These are phyloP conservation scores for Deilephila porcellus DNA, from an alignment of 2,888 invertebrate species.

Conservation along the genomic window DNA sequence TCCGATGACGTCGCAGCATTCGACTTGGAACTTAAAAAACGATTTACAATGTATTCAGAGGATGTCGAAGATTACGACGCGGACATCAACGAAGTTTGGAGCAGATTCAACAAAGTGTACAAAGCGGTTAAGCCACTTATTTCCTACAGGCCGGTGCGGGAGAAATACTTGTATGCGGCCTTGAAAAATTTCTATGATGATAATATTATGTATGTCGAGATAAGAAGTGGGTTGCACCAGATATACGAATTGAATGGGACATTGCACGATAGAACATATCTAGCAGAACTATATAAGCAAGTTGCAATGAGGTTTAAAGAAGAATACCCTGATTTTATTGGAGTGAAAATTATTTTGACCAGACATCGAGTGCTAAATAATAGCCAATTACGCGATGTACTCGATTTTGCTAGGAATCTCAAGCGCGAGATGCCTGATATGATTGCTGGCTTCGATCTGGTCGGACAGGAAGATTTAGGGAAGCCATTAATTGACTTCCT, in stretches of 20 bases:
- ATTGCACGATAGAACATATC: constrained; percentile 77
- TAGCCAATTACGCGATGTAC: constrained; percentile 68
- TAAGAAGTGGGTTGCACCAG: constrained; percentile 84
- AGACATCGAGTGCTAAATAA: constrained; percentile 52
- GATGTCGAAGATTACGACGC: constrained; percentile 65
- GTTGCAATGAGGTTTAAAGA: constrained; percentile 84
- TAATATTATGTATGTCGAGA: constrained; percentile 88
- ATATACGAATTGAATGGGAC: constrained; percentile 87
- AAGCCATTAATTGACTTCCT: constrained; percentile 85
- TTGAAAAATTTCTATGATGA: constrained; percentile 87
- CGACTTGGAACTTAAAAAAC: constrained; percentile 79
- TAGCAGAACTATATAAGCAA: constrained; percentile 82
- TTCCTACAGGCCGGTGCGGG: constrained; percentile 86
- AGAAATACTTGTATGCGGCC: constrained; percentile 86
- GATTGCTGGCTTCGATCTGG: constrained; percentile 91
- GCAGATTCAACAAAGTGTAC: constrained; percentile 83
- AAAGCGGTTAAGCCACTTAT: constrained; percentile 80
- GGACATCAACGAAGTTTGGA: constrained; percentile 86
- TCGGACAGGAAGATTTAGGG: constrained; percentile 91
- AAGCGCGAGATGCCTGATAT: constrained; percentile 86
- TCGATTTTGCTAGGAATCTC: constrained; percentile 63
- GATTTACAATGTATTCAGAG: constrained; percentile 82
- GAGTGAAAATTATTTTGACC: constrained; percentile 87
- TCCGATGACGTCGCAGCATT: constrained; percentile 73
- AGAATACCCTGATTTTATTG: constrained; percentile 87